These are phyloP conservation scores for Halcyon smyrnensis DNA, from an alignment of 2,797 vertebrate genomes.

Conservation along the genomic window DNA sequence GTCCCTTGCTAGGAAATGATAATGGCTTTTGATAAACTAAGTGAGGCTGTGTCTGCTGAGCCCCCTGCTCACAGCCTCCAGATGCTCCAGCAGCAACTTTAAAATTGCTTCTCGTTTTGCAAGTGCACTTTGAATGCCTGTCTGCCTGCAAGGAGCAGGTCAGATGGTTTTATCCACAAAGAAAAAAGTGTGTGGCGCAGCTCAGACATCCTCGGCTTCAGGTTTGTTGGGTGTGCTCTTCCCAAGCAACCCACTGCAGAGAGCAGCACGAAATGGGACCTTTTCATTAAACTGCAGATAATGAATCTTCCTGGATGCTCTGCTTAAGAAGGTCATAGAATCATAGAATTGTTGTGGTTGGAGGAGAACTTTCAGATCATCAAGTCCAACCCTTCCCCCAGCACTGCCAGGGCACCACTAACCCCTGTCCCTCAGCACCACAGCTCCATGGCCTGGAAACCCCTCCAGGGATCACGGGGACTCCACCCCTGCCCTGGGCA, in stretches of 20 bases:
- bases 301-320: not conserved
- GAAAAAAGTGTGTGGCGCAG: fast-evolving
- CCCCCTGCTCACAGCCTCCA: too few species aligned
- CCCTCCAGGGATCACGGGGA: not conserved
- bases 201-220: not conserved
- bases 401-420: not conserved
- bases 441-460: not conserved
- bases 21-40: not conserved
- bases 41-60: fast-evolving
- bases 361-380: not conserved
- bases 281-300: not conserved
- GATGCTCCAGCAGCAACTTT: not conserved
- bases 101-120: not conserved
- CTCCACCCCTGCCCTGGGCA: not conserved
- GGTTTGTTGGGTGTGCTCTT: fast-evolving
- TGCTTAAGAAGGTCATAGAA: not conserved
- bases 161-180: not conserved
- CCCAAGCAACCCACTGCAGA: fast-evolving
- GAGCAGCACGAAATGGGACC: not conserved
- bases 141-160: fast-evolving
- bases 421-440: not conserved
- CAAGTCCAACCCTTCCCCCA: not conserved
- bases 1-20: not conserved
- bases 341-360: not conserved
- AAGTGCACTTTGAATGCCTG: too few species aligned